phyloP scores from a whole-genome alignment of 2,797 vertebrate genomes.

The Okamejei kenojei region DNA sequence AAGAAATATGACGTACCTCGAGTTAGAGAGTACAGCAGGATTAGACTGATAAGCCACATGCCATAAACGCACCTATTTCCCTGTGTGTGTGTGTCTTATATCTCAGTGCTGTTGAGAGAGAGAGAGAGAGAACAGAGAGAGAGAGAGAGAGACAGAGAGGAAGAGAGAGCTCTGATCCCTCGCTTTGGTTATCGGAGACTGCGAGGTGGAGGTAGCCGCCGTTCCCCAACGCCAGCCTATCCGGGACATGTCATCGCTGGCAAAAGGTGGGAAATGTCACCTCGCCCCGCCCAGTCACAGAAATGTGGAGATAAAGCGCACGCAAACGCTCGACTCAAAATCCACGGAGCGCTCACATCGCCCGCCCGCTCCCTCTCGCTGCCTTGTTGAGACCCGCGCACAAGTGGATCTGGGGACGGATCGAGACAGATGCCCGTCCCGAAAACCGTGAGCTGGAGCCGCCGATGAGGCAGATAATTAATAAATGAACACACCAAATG shows the following conservation, averaged over 20 bases:
- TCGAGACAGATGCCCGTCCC: background rate
- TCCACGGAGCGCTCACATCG: background rate
- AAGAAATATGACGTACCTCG: conserved; percentile 67
- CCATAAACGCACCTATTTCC: conserved; percentile 91
- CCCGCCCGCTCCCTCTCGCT: background rate
- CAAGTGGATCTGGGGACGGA: background rate
- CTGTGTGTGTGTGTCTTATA: conserved; percentile 41
- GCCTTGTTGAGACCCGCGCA: too few relatives aligned
- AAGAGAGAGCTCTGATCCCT: conserved; percentile 18
- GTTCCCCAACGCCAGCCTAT: background rate
- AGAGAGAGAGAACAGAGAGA: too few relatives aligned
- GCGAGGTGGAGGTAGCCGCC: conserved; percentile 13
- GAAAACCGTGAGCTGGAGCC: background rate
- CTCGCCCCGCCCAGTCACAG: conserved; percentile 27
- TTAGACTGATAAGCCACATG: conserved; percentile 99
- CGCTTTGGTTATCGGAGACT: conserved; percentile 2
- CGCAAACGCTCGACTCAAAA: background rate
- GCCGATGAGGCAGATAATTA: background rate
- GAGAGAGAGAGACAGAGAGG: background rate
- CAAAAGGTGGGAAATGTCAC: background rate
- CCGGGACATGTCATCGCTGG: conserved; percentile 32
- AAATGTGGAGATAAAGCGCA: conserved; percentile 27
- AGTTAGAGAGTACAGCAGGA: conserved; percentile 96
- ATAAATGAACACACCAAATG: background rate
- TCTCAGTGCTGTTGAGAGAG: conserved; percentile 17